Conservation (phyloP, 2,113 vertebrate species). For the Geococcyx californianus region DNA sequence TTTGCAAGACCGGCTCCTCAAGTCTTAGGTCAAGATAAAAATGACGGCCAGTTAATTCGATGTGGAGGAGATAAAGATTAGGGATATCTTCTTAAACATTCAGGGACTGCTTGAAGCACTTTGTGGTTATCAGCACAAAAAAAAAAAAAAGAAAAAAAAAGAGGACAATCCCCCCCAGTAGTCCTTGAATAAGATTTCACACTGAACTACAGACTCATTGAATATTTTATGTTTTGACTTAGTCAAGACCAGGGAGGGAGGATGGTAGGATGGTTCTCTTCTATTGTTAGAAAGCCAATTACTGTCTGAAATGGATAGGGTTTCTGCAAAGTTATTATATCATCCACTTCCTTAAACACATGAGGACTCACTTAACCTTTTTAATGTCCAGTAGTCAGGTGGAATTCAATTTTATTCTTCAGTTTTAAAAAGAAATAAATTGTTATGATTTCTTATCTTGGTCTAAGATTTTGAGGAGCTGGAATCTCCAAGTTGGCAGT, state of each 20-base stretch:
- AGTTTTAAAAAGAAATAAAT: background rate
- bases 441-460: background rate
- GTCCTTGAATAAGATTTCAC: background rate
- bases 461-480: background rate
- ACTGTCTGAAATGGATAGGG: background rate
- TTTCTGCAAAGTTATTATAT: background rate
- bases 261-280: background rate
- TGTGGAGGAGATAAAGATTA: background rate
- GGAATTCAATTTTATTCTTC: background rate
- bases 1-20: background rate
- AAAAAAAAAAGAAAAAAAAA: background rate
- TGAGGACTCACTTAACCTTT: background rate
- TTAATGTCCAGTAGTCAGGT: background rate
- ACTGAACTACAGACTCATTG: background rate
- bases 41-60: background rate
- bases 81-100: background rate
- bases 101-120: background rate
- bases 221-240: background rate
- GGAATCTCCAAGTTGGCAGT: background rate
- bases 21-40: background rate
- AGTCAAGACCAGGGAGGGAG: background rate
- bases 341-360: background rate
- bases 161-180: rapidly evolving
- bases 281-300: background rate
- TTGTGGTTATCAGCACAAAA: background rate